Evolutionary conservation across 1,140 invertebrate genomes (phyloP).

Genomic region (Zophobas atratus): DNA sequence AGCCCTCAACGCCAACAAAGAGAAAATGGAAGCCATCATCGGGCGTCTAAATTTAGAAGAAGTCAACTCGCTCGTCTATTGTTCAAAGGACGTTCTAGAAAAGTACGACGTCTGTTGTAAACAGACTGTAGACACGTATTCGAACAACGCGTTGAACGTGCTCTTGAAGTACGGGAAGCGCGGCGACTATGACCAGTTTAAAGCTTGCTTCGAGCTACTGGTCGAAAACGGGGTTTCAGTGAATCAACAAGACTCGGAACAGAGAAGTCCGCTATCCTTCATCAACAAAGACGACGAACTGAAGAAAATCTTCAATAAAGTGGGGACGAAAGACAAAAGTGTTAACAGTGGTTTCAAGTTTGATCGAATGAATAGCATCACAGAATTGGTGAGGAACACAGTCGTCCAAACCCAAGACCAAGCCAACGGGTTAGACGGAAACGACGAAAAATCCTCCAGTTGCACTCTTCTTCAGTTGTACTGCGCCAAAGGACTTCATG

Average conservation of each 20-base stretch:
- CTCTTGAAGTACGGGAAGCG: conserved; percentile 11
- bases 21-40: not conserved
- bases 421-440: not conserved
- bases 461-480: conserved; percentile 7
- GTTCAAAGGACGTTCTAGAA: not conserved
- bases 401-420: not conserved
- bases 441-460: not conserved
- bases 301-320: too few relatives aligned
- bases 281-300: too few relatives aligned
- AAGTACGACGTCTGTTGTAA: not conserved
- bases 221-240: not conserved
- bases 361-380: too few relatives aligned
- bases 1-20: not conserved
- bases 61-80: conserved; percentile 2
- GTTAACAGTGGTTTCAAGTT: too few relatives aligned
- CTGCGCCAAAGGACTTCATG: conserved; percentile 6
- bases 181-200: not conserved
- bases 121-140: not conserved
- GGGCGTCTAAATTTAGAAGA: not conserved
- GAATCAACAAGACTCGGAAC: conserved; percentile 1
- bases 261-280: too few relatives aligned
- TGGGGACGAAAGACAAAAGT: too few relatives aligned
- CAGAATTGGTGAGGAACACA: too few relatives aligned
- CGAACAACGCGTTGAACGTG: conserved; percentile 17
- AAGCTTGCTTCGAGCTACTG: not conserved